Evolutionary conservation across 2,797 vertebrate genomes (phyloP), one percentile per base, ranked within the genome.

Genomic region (Sarcoramphus papa): DNA sequence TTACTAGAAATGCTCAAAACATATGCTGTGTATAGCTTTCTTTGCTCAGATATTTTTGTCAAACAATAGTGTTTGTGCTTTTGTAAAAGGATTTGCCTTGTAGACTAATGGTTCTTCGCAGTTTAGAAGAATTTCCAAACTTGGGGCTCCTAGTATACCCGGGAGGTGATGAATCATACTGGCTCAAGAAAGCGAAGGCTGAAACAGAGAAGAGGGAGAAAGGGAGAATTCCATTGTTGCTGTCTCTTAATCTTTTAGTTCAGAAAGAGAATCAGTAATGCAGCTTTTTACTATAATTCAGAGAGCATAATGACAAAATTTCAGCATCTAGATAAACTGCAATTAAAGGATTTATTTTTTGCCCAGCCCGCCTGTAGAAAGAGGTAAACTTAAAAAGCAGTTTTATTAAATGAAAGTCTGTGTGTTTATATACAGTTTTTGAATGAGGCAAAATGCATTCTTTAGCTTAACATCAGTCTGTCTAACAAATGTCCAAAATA

Each of bases 101-200:
- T 86, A 93, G 87, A 89, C 67, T 92, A 93, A 90, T 81, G 76
- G 69, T 81, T 94, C 73, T 93, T 91, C 7, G 27, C 20, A 92
- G 85, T 92, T 81, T 43, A 96, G 92, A 94, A 93, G 81, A 78
- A 96, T 97, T 98, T 97, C 94, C 96, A 93, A 97, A 97, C 75
- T 92, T 96, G 88, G 68, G 87, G 85, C 60, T 97, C 62, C 81
- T 83, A 40, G 82, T 91, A 77, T 92, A 85, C 64, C 87, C 94
- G 94, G 69, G 86, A 93, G 92, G 50, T 93, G 82, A 92, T 95
- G 93, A 96, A 95, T 96, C 94, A 94, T 81, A 65, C 60, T 86
- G 93, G 70, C 89, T 96, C 79, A 82, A 91, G 85, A 90, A 86
- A 86, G 74, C 88, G 87, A 80, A 77, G 40, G 40, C 78, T 75